Evolutionary conservation across 2,113 vertebrate species (phyloP).

Genomic region (Zingel zingel): DNA sequence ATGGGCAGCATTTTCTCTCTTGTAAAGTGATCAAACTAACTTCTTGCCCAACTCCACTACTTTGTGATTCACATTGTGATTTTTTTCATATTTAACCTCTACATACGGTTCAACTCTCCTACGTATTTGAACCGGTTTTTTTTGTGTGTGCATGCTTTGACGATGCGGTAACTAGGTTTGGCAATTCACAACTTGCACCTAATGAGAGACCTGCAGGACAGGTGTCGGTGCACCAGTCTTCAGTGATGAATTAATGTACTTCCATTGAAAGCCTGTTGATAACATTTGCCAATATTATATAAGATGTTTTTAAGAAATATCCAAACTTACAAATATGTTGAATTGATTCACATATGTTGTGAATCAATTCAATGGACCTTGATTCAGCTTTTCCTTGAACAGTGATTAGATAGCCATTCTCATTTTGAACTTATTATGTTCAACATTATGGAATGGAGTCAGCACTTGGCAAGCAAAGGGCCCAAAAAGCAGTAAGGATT

Average conservation of each 20-base stretch:
- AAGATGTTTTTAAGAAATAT: slow-evolving; percentile 1
- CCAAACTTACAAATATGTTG: not conserved
- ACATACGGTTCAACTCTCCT: not conserved
- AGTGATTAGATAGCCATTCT: slow-evolving; percentile 13
- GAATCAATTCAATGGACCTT: slow-evolving; percentile 1
- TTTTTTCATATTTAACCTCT: not conserved
- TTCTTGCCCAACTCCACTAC: not conserved
- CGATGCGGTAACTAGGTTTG: not conserved
- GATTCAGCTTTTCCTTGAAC: slow-evolving; percentile 8
- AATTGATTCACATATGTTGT: not conserved
- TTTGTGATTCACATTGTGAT: not conserved
- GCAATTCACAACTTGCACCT: not conserved
- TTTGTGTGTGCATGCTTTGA: not conserved
- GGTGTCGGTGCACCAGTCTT: not conserved
- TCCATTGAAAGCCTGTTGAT: not conserved
- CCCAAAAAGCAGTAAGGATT: slow-evolving; percentile 45
- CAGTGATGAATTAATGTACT: not conserved
- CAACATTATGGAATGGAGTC: slow-evolving; percentile 31
- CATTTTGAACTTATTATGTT: slow-evolving; percentile 42
- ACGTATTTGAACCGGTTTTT: not conserved
- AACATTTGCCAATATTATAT: not conserved
- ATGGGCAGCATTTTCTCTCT: not conserved
- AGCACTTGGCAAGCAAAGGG: slow-evolving; percentile 37
- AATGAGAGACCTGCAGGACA: not conserved
- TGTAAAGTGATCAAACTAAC: not conserved